Evolutionary conservation across 1,140 invertebrate species (phyloP), one percentile per base, ranked within the genome.

Genomic region (Drosophila nigromelanica): DNA sequence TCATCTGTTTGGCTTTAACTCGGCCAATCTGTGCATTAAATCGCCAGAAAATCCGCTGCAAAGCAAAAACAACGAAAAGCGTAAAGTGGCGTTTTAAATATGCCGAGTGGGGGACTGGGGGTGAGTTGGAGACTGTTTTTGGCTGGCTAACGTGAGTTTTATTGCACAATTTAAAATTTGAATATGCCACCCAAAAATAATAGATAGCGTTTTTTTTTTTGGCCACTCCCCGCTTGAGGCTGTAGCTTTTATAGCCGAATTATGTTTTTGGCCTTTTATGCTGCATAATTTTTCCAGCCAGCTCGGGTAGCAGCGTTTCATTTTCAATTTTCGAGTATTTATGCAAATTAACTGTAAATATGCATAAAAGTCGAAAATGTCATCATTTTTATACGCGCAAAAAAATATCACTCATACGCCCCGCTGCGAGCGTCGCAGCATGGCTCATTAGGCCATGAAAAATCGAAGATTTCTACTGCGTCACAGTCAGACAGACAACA

Each of bases 241-340:
- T 54, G 74, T 52, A 45, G 60, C 59, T 74, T 80, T 87, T 69
- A 85, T 87, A 63, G 55, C 54, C 43, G 76, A 80, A 86, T 80
- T 73, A 85, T 85, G 66, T 69, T 47, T 78, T 80, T 54, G 61
- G 78, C 56, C 55, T 87, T 85, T 87, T 87, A 81, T 72, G 73
- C 73, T 47, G 59, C 59, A 75, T 86, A 74, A 78, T 85, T 77
- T 85, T 66, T 70, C 73, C 74, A 82, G 66, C 51, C 54, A 18
- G 55, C 55, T 37, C 45, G 42, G 63, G 42, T 43, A 45, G 63
- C 61, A 63, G 67, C 78, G 86, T 87, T 86, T 81, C 78, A 82
- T 86, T 82, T 86, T 87, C 82, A 86, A 87, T 86, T 87, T 86
- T 86, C 78, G 82, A 87, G 82, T 82, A 78, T 86, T 86, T 86